Base-by-base conservation (phyloP, 2,888 invertebrate species). In the Quadriops clusia region DNA sequence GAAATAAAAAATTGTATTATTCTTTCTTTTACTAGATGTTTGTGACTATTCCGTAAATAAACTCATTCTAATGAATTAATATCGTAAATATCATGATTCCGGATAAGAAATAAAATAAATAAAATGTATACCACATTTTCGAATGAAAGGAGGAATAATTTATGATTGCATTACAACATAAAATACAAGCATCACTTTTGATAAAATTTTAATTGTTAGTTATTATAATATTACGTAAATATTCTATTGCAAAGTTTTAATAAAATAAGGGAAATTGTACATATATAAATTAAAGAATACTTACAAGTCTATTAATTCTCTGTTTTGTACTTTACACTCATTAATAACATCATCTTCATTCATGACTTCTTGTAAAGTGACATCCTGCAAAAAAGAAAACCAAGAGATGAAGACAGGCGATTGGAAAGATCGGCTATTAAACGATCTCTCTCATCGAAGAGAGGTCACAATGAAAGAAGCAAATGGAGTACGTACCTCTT, bases 321-420 rank as follows among this genome's bases (percentile, higher is more conserved):
- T 84, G 63, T 91, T 93, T 59, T 85, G 87, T 43, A 79, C 79
- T 66, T 87, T 89, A 63, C 93, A 91, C 71, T 95, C 93, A 61
- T 90, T 90, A 46, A 95, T 72, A 54, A 95, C 83, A 63, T 93
- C 90, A 56, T 91, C 91, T 58, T 90, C 85, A 58, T 94, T 89
- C 72, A 95, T 71, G 43, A 95, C 72, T 61, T 91, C 87, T 53
- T 77, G 74, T 40, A 95, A 67, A 33, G 84, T 86, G 44, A 89
- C 81, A 76, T 87, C 82, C 91, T 94, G 63, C 7, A 30, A 31
- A 14, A 49, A 46, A 56, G 55, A 53, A 64, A 64, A 63, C 63
- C n/a, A n/a, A n/a, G n/a, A n/a, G n/a, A n/a, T n/a, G n/a, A n/a
- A n/a, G n/a, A n/a, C n/a, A 64, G 64, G 51, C 43, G 60, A 60